phyloP scores from a whole-genome alignment of 2,797 vertebrate genomes.

The Syndactyla subalaris region DNA sequence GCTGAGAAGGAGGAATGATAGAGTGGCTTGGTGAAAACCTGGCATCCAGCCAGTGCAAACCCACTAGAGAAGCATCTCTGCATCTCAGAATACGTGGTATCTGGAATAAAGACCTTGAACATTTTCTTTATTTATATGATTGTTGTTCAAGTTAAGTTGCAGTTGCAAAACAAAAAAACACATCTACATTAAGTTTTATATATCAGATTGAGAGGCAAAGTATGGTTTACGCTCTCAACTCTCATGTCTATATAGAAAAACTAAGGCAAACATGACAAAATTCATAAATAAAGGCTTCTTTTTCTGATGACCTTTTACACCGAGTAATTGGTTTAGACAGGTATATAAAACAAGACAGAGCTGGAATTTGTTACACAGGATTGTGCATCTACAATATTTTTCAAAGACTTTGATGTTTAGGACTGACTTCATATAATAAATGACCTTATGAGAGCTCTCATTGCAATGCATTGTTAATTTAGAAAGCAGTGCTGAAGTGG shows the following conservation, averaged over 20 bases:
- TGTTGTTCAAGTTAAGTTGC: background rate
- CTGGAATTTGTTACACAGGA: background rate
- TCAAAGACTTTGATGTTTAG: background rate
- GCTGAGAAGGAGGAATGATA: background rate
- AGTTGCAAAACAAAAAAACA: background rate
- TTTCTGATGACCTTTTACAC: background rate
- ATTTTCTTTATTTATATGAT: background rate
- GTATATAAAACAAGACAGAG: background rate
- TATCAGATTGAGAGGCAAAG: background rate
- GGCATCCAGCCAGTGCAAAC: background rate
- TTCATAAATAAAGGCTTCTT: background rate
- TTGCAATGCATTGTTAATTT: background rate
- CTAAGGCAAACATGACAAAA: conserved; percentile 24
- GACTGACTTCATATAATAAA: background rate
- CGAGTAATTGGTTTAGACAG: conserved; percentile 3
- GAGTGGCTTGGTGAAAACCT: background rate
- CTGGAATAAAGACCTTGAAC: background rate
- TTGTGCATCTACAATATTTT: background rate
- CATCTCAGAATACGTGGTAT: background rate
- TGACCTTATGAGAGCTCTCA: background rate
- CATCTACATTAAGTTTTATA: background rate
- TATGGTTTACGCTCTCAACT: background rate
- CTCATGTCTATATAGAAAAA: background rate
- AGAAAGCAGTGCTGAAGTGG: background rate
- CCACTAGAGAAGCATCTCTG: background rate